Evolutionary conservation across 2,888 invertebrate genomes (phyloP).

Genomic region (Agrilus cyanescens): DNA sequence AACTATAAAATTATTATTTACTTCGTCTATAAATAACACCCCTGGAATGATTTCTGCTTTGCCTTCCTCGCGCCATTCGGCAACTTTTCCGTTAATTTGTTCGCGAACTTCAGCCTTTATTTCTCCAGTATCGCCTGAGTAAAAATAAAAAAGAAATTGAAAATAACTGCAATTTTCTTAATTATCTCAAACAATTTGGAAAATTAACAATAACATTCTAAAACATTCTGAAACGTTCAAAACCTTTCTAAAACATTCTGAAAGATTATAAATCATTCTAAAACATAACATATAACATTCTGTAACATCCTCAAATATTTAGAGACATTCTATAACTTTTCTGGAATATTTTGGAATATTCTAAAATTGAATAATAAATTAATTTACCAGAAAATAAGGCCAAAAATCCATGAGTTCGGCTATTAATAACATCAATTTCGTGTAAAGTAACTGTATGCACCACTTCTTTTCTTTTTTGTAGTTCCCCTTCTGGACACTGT

Average conservation of each 20-base stretch:
- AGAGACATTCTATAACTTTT: too few relatives aligned
- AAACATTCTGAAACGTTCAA: too few relatives aligned
- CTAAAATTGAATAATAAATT: not conserved
- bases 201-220: too few relatives aligned
- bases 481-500: conserved; percentile 95
- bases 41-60: conserved; percentile 99
- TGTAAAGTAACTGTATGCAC: conserved; percentile 98
- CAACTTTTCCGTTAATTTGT: conserved; percentile 87
- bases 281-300: too few relatives aligned
- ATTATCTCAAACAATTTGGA: too few relatives aligned
- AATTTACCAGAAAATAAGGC: conserved; percentile 79
- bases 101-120: conserved; percentile 96
- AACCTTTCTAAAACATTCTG: too few relatives aligned
- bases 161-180: not conserved
- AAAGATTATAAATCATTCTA: too few relatives aligned
- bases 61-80: conserved; percentile 98
- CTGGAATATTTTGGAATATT: too few relatives aligned
- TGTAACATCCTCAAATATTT: too few relatives aligned
- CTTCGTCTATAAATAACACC: conserved; percentile 93
- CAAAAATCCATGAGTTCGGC: conserved; percentile 92
- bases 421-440: conserved; percentile 98
- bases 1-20: conserved; percentile 21
- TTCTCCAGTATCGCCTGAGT: conserved; percentile 89
- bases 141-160: conserved; percentile 4
- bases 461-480: conserved; percentile 95